These are phyloP conservation scores for Drosophila melanocephala DNA, from an alignment of 2,888 invertebrate genomes.

Conservation along the genomic window DNA sequence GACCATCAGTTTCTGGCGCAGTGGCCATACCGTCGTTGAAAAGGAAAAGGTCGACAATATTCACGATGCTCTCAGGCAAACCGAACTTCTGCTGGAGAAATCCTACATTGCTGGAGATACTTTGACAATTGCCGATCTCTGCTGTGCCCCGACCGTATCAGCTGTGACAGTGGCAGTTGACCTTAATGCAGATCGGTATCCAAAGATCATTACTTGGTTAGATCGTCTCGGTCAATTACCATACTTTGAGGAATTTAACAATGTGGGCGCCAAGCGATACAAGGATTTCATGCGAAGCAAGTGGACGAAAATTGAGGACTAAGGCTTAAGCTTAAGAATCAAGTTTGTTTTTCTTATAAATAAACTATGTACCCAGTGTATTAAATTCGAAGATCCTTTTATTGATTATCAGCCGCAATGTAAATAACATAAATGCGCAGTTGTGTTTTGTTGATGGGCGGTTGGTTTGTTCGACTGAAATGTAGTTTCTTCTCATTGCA, in stretches of 20 bases:
- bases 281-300: constrained; percentile 37
- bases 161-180: constrained; percentile 49
- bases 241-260: constrained; percentile 65
- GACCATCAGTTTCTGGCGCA: constrained; percentile 27
- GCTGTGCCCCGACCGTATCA: constrained; percentile 52
- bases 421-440: background rate
- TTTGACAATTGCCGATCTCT: constrained; percentile 76
- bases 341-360: background rate
- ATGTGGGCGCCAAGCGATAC: constrained; percentile 39
- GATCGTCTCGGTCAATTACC: constrained; percentile 62
- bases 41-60: constrained; percentile 55
- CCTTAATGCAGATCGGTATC: constrained; percentile 56
- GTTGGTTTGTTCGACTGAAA: background rate
- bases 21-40: constrained; percentile 40
- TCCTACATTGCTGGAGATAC: constrained; percentile 63
- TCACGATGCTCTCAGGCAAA: constrained; percentile 40
- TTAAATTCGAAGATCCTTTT: background rate
- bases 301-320: constrained; percentile 44
- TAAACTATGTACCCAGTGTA: background rate
- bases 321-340: background rate
- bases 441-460: background rate
- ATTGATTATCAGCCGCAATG: too few relatives aligned
- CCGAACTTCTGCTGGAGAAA: constrained; percentile 60
- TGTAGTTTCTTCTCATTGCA: background rate
- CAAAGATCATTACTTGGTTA: constrained; percentile 70